A percentile compares a stretch with the other conserved stretches of the same genome.
phyloP scores from a whole-genome alignment of 2,888 invertebrate genomes.

The Schrankia costaestrigalis region DNA sequence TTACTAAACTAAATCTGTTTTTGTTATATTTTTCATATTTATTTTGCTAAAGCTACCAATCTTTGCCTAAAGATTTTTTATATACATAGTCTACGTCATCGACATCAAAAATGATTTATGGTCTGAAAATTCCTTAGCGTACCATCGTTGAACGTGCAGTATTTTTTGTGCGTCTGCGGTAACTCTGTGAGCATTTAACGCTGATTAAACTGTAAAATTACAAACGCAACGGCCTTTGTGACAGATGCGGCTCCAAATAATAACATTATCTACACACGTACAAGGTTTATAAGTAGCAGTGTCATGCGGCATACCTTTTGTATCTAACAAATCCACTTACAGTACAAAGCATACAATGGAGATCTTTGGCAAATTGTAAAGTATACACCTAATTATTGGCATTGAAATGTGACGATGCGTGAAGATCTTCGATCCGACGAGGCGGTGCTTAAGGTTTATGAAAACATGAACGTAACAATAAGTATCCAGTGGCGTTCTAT shows the following conservation, averaged over 20 bases:
- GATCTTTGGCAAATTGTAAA: constrained; percentile 79
- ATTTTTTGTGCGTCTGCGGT: constrained; percentile 62
- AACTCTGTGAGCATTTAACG: constrained; percentile 76
- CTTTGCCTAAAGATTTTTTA: constrained; percentile 15
- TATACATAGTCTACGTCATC: constrained; percentile 55
- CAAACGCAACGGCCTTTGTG: constrained; percentile 72
- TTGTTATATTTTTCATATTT: too few relatives aligned
- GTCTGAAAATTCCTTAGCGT: constrained; percentile 54
- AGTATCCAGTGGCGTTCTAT: constrained; percentile 46
- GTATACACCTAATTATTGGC: constrained; percentile 78
- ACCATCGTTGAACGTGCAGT: constrained; percentile 41
- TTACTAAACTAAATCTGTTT: background rate
- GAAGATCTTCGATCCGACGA: constrained; percentile 54
- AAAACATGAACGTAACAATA: constrained; percentile 66
- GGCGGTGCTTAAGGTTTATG: constrained; percentile 72
- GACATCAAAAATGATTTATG: constrained; percentile 68
- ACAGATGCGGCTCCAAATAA: constrained; percentile 78
- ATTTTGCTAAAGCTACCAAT: background rate
- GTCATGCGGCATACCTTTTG: constrained; percentile 67
- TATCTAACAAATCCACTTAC: constrained; percentile 71
- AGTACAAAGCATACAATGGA: constrained; percentile 67
- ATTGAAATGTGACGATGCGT: constrained; percentile 67
- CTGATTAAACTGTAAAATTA: constrained; percentile 81
- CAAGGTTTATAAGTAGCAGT: constrained; percentile 53
- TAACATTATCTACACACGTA: constrained; percentile 75